phyloP scores from a whole-genome alignment of 2,888 invertebrate genomes.

The Ormyrus nitidulus region DNA sequence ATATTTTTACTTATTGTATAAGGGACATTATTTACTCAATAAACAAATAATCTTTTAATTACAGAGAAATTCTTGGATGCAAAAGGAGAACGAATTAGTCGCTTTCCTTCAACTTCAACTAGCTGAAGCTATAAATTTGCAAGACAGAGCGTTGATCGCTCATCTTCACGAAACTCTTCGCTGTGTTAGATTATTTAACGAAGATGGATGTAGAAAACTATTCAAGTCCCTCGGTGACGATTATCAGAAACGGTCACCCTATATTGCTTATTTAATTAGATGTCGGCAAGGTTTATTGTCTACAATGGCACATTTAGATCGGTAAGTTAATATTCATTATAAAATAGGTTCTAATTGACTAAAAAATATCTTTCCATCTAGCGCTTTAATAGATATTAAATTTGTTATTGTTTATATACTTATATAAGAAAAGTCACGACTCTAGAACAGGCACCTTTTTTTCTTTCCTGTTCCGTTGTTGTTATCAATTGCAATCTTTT shows the following conservation, averaged over 20 bases:
- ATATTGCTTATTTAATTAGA: constrained; percentile 87
- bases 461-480: no score
- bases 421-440: no score
- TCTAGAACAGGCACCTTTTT: no score
- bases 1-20: constrained; percentile 1
- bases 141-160: constrained; percentile 86
- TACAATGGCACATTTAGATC: constrained; percentile 84
- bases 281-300: constrained; percentile 88
- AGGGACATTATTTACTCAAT: no score
- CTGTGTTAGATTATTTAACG: constrained; percentile 85
- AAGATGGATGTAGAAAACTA: constrained; percentile 83
- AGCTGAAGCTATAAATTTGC: constrained; percentile 88
- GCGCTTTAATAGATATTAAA: no score
- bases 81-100: constrained; percentile 77
- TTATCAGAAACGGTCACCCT: constrained; percentile 85
- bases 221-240: constrained; percentile 86
- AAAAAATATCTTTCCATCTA: neutral
- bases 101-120: constrained; percentile 85
- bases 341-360: neutral
- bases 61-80: constrained; percentile 74
- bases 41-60: constrained; percentile 49
- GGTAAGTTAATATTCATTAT: constrained; percentile 72
- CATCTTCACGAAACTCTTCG: constrained; percentile 90
- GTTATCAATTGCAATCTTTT: no score
- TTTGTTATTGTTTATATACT: no score